These are phyloP conservation scores for Melopsittacus undulatus DNA, from an alignment of 2,797 vertebrate genomes.

Conservation along the genomic window DNA sequence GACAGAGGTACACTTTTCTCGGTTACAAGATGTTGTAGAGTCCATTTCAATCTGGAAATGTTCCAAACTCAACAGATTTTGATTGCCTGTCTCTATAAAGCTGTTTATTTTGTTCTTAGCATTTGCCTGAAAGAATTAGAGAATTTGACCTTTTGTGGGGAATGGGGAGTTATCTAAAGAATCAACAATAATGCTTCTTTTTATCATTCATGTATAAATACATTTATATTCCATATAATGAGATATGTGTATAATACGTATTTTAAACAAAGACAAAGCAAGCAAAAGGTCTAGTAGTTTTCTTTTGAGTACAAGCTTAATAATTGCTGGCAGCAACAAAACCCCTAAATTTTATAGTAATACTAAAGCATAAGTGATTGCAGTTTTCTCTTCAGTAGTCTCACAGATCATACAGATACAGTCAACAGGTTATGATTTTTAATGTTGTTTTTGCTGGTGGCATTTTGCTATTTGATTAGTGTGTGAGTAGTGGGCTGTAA, in stretches of 20 bases:
- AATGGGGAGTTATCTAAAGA: neutral
- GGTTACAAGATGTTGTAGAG: neutral
- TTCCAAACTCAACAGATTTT: conserved; percentile 35
- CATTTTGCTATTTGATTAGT: neutral
- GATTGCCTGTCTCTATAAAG: neutral
- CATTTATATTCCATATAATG: neutral
- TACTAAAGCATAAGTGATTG: neutral
- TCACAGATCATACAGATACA: neutral
- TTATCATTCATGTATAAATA: neutral
- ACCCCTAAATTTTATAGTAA: neutral
- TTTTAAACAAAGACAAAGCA: neutral
- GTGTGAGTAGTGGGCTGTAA: neutral
- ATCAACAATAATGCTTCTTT: neutral
- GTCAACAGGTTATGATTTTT: neutral
- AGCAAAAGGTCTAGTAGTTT: neutral
- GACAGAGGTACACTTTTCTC: neutral
- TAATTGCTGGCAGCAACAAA: neutral
- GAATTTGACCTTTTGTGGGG: neutral
- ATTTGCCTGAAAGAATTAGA: neutral
- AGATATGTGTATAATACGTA: neutral
- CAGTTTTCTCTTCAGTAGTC: neutral
- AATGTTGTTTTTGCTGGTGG: neutral
- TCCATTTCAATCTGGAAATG: neutral
- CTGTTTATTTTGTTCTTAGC: neutral
- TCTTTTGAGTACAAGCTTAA: neutral